These are phyloP conservation scores for Drosophila nebulosa DNA, from an alignment of 1,140 invertebrate genomes.

Conservation along the genomic window DNA sequence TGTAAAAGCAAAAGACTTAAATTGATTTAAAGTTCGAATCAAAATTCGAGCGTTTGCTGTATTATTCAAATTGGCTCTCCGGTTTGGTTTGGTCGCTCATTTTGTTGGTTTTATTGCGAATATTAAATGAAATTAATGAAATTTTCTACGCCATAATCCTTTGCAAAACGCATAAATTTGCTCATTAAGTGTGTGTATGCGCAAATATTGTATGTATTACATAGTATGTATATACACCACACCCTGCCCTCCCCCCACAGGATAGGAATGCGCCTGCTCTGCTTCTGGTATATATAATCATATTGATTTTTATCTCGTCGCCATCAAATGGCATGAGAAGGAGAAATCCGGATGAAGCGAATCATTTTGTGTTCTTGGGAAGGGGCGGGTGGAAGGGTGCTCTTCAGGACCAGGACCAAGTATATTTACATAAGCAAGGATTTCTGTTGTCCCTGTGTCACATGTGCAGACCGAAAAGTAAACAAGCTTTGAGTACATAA, in stretches of 20 bases:
- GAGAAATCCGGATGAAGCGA: background rate
- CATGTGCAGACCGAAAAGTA: conserved; percentile 21
- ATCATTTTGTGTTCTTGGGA: conserved; percentile 45
- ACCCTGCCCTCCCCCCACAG: background rate
- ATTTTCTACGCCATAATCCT: conserved; percentile 78
- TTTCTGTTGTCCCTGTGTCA: background rate
- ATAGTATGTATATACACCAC: conserved; percentile 8
- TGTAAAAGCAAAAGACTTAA: conserved; percentile 36
- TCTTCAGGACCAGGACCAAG: conserved; percentile 27
- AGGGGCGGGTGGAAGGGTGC: background rate
- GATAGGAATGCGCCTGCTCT: conserved; percentile 26
- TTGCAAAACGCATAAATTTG: conserved; percentile 77
- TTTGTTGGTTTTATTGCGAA: conserved; percentile 67
- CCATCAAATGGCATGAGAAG: conserved; percentile 37
- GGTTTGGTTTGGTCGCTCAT: conserved; percentile 19
- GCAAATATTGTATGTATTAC: conserved; percentile 53
- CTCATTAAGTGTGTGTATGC: conserved; percentile 58
- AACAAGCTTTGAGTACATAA: conserved; percentile 53
- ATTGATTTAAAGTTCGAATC: conserved; percentile 60
- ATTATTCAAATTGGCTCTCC: conserved; percentile 66
- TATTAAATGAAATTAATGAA: conserved; percentile 79
- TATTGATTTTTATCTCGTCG: conserved; percentile 75
- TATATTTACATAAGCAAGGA: conserved; percentile 34
- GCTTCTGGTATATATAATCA: conserved; percentile 29
- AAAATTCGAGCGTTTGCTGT: conserved; percentile 21